Evolutionary conservation across 2,888 invertebrate species (phyloP), one percentile per base, ranked within the genome.

Genomic region (Nudaria mundana): DNA sequence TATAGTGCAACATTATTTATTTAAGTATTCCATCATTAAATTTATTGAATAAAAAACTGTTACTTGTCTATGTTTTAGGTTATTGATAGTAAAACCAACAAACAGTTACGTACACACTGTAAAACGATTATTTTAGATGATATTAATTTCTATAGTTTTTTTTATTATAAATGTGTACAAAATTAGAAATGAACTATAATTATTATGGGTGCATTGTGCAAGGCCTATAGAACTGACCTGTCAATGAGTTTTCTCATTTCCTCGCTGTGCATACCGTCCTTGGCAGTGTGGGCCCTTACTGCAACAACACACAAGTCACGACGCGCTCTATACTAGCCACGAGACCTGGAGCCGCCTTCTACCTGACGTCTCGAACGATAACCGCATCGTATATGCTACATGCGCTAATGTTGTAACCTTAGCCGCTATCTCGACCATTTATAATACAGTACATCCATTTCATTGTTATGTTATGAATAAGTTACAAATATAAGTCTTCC

Each of bases 161-260:
- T 28, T 40, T 46, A 35, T 36, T 45, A 44, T 43, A 35, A 51
- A 34, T 48, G 43, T 42, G 39, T 43, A 42, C 36, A 38, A 32
- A 44, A 34, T 14, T 35, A 37, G 13, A 34, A 33, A 24, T n/a
- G n/a, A n/a, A n/a, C n/a, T n/a, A n/a, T 45, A 39, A 45, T 37
- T 44, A 37, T 56, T 50, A 44, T 16, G 35, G 45, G 44, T 56
- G 53, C 56, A 51, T 50, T 54, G 53, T 53, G 64, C 59, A 47
- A 66, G 68, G 71, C 61, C 76, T 73, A 52, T 40, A 45, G 63
- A 81, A 94, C 93, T 95, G 93, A 97, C 97, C 96, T 97, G 94
- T 97, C 97, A 91, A 97, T 95, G 91, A 97, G 95, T 93, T 96
- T 97, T 91, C 97, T 94, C 95, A 97, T 96, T 93, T 97, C 97